A percentile compares a stretch with the other conserved stretches of the same genome.
These are phyloP conservation scores for Podiceps cristatus DNA, from an alignment of 2,113 vertebrate species.

Conservation along the genomic window DNA sequence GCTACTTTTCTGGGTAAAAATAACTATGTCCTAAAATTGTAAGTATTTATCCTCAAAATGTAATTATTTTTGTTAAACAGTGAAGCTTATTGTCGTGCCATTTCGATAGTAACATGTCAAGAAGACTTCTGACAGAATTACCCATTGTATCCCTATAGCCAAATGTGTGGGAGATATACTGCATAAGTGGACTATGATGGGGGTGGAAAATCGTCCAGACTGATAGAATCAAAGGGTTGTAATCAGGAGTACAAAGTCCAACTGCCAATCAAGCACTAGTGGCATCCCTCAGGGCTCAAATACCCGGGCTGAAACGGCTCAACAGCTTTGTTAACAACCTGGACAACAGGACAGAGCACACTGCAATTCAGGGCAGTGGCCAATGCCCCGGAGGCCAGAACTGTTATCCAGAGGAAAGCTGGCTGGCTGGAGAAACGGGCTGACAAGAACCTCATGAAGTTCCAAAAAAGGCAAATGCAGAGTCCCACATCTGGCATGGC, in stretches of 20 bases:
- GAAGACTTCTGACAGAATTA: background rate
- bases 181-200: accelerated
- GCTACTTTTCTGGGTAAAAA: background rate
- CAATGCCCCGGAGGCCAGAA: background rate
- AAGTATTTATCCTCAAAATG: background rate
- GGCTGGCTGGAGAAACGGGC: background rate
- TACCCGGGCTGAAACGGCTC: background rate
- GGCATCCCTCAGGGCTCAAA: background rate
- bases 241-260: background rate
- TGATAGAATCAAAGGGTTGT: background rate
- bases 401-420: background rate
- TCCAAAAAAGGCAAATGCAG: too few species aligned
- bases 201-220: background rate
- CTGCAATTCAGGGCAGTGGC: background rate
- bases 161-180: background rate
- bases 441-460: background rate
- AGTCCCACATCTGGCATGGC: background rate
- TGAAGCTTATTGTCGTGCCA: background rate
- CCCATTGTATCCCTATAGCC: background rate
- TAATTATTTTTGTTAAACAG: background rate
- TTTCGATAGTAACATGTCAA: background rate
- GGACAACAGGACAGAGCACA: too few species aligned
- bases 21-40: background rate
- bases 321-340: background rate
- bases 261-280: background rate